Evolutionary conservation across 2,888 invertebrate species (phyloP), one percentile per base, ranked within the genome.

Genomic region (Lycophotia porphyrea): DNA sequence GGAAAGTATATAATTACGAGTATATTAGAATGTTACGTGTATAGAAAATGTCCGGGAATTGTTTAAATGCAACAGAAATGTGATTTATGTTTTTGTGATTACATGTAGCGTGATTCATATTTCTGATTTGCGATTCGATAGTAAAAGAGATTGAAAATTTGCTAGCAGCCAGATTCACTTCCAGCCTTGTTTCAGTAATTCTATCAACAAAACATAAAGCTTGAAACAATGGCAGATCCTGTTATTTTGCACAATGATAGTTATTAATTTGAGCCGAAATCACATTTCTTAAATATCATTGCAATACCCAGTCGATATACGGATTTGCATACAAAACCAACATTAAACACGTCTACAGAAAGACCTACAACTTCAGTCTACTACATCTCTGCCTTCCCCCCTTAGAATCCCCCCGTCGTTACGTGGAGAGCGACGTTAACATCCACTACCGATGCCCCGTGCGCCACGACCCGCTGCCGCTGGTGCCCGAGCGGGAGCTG

Each of bases 391-490:
- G 7, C 8, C 5, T 69, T 65, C 61, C 44, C 71, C 8, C 72
- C 67, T 72, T 89, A 98, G 98, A 98, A 97, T 98, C 98, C 90
- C 98, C 98, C 71, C 97, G 98, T 92, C 98, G 98, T 89, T 99
- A 98, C 97, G 98, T 98, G 93, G 98, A 98, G 96, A 98, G 98
- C 93, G 98, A 99, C 95, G 99, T 99, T 91, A 99, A 99, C 94
- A 98, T 99, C 94, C 99, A 99, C 96, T 99, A 99, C 97, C 97
- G 98, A 93, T 98, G 98, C 85, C 99, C 99, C 78, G 98, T 99
- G 87, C 97, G 99, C 84, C 98, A 98, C 92, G 98, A 98, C 93
- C 98, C 98, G 86, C 98, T 99, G 96, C 98, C 98, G 87, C 97
- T 97, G 87, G 97, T 98, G 86, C 98, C 98, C 88, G 99, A 99